These are phyloP conservation scores for Drosophila lacertosa DNA, from an alignment of 1,140 invertebrate genomes.

Conservation along the genomic window DNA sequence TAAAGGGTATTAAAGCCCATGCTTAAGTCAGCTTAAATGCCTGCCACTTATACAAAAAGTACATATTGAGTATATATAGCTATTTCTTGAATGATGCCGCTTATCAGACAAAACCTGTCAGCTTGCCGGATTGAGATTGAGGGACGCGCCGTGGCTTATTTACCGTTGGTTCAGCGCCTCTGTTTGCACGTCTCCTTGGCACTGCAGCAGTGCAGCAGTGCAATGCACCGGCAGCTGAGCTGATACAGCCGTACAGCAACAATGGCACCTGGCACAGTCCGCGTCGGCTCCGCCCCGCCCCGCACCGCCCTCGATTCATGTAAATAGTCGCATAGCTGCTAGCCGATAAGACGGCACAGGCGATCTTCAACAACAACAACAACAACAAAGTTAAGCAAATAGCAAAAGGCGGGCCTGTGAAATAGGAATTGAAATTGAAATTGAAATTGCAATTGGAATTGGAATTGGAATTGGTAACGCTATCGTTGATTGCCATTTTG, in stretches of 20 bases:
- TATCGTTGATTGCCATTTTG: slow-evolving; percentile 31
- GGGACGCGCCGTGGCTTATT: slow-evolving; percentile 20
- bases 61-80: not conserved
- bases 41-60: not conserved
- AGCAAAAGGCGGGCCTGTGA: not conserved
- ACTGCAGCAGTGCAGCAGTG: slow-evolving; percentile 30
- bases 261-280: not conserved
- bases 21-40: not conserved
- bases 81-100: slow-evolving; percentile 20
- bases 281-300: not conserved
- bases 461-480: slow-evolving; percentile 22
- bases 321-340: slow-evolving; percentile 11
- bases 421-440: not conserved
- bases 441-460: slow-evolving; percentile 6
- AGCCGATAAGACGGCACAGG: slow-evolving; percentile 9
- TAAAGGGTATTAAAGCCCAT: not conserved
- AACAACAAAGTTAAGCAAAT: slow-evolving; percentile 2
- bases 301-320: not conserved
- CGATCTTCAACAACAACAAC: slow-evolving; percentile 2
- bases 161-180: slow-evolving; percentile 16
- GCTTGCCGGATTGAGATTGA: not conserved
- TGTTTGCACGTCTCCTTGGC: slow-evolving; percentile 31
- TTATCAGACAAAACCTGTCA: slow-evolving; percentile 28
- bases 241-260: slow-evolving; percentile 14
- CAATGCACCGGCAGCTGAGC: slow-evolving; percentile 35